phyloP scores from a whole-genome alignment of 2,888 invertebrate genomes.

The Germaria angustata region DNA sequence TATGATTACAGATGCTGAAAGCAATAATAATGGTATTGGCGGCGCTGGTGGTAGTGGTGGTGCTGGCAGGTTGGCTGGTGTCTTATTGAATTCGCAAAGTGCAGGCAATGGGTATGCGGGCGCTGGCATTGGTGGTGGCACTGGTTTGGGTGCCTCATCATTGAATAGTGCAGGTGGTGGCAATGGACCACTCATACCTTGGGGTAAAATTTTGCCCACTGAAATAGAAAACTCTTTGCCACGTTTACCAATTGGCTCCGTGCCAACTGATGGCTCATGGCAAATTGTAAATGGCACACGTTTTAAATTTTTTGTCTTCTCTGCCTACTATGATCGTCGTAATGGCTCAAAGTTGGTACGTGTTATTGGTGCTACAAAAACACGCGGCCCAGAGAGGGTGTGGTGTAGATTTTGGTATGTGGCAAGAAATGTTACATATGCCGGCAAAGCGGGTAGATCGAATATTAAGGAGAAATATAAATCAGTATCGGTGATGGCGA shows the following conservation, averaged over 20 bases:
- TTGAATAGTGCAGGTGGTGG: conserved; percentile 46
- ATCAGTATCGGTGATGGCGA: conserved; percentile 86
- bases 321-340: conserved; percentile 92
- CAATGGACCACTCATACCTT: conserved; percentile 77
- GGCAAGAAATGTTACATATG: conserved; percentile 50
- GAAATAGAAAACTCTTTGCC: conserved; percentile 81
- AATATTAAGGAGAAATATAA: conserved; percentile 75
- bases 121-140: conserved; percentile 64
- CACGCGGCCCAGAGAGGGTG: conserved; percentile 89
- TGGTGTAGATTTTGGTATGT: conserved; percentile 90
- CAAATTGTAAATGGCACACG: conserved; percentile 83
- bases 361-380: conserved; percentile 93
- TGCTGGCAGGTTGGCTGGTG: conserved; percentile 74
- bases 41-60: conserved; percentile 7
- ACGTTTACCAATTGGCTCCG: conserved; percentile 84
- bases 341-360: conserved; percentile 84
- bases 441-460: conserved; percentile 41
- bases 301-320: conserved; percentile 94
- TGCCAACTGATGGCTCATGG: conserved; percentile 89
- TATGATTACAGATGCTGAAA: conserved; percentile 73
- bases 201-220: conserved; percentile 79
- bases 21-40: conserved; percentile 65
- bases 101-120: conserved; percentile 59
- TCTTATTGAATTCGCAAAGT: conserved; percentile 72
- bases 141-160: conserved; percentile 57